Evolutionary conservation across 2,797 vertebrate species (phyloP).

Genomic region (Lycodopsis pacificus): DNA sequence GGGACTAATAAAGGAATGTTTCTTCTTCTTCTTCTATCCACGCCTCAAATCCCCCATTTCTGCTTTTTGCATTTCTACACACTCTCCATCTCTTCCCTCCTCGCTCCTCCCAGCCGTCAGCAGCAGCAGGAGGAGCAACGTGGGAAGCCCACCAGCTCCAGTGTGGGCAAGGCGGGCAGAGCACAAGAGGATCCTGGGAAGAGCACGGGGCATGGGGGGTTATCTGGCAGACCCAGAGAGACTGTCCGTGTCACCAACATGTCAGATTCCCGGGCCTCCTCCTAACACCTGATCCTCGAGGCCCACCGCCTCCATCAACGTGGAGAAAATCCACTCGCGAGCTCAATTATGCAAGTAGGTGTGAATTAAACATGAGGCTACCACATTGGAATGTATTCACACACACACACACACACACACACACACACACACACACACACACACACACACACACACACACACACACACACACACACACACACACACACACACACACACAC

Average conservation of each 20-base stretch:
- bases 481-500: slow-evolving; percentile 50
- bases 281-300: slow-evolving; percentile 78
- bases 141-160: slow-evolving; percentile 43
- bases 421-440: slow-evolving; percentile 37
- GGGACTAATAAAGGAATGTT: no score
- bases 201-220: background rate
- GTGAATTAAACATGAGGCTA: slow-evolving; percentile 82
- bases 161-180: slow-evolving; percentile 10
- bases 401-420: slow-evolving; percentile 32
- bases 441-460: slow-evolving; percentile 50
- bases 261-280: slow-evolving; percentile 64
- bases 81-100: slow-evolving; percentile 17
- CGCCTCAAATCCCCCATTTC: slow-evolving; percentile 31
- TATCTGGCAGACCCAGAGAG: slow-evolving; percentile 61
- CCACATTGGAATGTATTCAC: slow-evolving; percentile 62
- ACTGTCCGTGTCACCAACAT: slow-evolving; percentile 30
- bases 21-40: background rate
- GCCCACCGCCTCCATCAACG: slow-evolving; percentile 64
- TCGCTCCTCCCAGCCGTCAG: slow-evolving; percentile 33
- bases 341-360: slow-evolving; percentile 84
- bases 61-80: slow-evolving; percentile 27
- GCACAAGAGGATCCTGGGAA: slow-evolving; percentile 42
- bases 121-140: slow-evolving; percentile 2
- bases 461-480: slow-evolving; percentile 53
- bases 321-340: slow-evolving; percentile 74